Evolutionary conservation across 1,140 invertebrate species (phyloP).

Genomic region (Drosophila bocki): DNA sequence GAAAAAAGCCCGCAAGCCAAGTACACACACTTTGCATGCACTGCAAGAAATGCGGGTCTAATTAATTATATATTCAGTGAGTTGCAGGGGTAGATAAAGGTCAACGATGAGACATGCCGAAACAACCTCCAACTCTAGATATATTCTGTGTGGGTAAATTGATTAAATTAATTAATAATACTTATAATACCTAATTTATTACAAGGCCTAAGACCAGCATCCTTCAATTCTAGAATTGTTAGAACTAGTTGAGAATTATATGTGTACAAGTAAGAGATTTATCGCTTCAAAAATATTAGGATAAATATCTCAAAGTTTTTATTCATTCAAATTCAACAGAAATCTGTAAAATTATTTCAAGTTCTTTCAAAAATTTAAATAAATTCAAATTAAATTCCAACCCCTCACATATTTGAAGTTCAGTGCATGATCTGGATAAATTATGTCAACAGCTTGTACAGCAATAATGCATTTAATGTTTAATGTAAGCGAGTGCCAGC

Average conservation of each 20-base stretch:
- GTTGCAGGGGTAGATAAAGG: not conserved
- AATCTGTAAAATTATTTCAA: not conserved
- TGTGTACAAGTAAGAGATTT: too few species aligned
- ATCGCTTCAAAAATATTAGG: too few species aligned
- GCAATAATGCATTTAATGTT: constrained; percentile 21
- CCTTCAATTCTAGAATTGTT: too few species aligned
- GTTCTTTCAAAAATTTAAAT: too few species aligned
- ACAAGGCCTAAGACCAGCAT: too few species aligned
- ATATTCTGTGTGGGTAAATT: not conserved
- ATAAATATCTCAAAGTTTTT: too few species aligned
- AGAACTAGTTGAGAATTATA: too few species aligned
- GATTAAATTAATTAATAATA: too few species aligned
- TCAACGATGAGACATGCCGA: not conserved
- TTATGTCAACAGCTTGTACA: constrained; percentile 37
- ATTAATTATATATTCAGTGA: constrained; percentile 1
- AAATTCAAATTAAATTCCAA: too few species aligned
- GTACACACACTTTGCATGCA: constrained; percentile 45
- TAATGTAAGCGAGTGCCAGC: constrained; percentile 9
- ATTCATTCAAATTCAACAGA: too few species aligned
- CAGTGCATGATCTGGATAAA: constrained; percentile 32
- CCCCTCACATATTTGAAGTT: not conserved
- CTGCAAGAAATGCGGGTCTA: constrained; percentile 5
- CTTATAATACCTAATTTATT: too few species aligned
- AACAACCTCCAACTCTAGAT: not conserved
- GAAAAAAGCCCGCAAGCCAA: constrained; percentile 42